Base-by-base conservation (phyloP, 2,888 invertebrate genomes). In the Lycophotia porphyrea region DNA sequence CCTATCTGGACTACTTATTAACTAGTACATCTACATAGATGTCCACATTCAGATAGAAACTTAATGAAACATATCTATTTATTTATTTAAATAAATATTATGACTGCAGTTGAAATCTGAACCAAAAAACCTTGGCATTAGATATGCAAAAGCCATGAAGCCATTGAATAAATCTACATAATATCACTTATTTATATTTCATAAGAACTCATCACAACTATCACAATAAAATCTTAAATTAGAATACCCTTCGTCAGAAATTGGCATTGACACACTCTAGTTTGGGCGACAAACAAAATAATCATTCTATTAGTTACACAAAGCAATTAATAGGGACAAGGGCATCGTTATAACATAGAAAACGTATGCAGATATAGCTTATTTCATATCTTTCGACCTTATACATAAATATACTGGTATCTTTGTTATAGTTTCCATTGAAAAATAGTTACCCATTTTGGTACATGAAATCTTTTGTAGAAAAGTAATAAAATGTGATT, bases 261-360 rank as follows among this genome's bases (percentile, higher is more conserved):
- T 85, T 73, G 84, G 18, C 86, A 84, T 75, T 86, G 84, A 83
- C 84, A 84, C 39, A 73, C 65, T 84, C 68, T 58, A 52, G 58
- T 42, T 66, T 24, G 0, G 52, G 31, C 42, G 44, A 31, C 31
- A 71, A 71, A 69, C 64, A 9, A 75, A 44, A 49, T 71, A 55
- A 21, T 81, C 36, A 76, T 44, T 65, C n/a, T 39, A 74, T 74
- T n/a, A 70, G 73, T 81, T 79, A 65, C 63, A 73, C 69, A 42
- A 71, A 84, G 24, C 49, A 55, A 69, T 64, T 68, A 80, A 77
- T 65, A 69, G 18, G 74, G 36, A 70, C 85, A 78, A 86, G 88
- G 88, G 52, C 71, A 69, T 15, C 8, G 9, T n/a, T 11, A 39
- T 44, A 44, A 52, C 34, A 27, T 18, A 63, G 0, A 27, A 65